phyloP scores from a whole-genome alignment of 2,113 vertebrate genomes.

The Lophotis ruficrista region DNA sequence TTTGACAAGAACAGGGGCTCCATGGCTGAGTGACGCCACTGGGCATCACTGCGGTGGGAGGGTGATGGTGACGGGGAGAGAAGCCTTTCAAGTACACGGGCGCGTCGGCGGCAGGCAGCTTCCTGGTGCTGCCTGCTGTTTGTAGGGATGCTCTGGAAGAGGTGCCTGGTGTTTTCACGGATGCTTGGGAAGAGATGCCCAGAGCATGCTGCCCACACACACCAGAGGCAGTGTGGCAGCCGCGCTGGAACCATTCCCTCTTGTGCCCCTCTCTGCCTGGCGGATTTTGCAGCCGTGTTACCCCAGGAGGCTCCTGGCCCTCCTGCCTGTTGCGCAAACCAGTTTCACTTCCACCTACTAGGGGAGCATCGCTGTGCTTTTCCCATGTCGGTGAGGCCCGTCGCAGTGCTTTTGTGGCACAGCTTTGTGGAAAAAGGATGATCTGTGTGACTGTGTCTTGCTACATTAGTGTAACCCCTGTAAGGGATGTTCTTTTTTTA shows the following conservation, averaged over 20 bases:
- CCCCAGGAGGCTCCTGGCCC: neutral
- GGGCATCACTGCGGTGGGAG: neutral
- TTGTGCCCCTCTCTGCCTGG: neutral
- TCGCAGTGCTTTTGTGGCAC: neutral
- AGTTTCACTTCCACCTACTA: neutral
- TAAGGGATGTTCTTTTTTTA: neutral
- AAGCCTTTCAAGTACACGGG: neutral
- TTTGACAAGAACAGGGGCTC: neutral
- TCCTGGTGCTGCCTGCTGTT: fast-evolving
- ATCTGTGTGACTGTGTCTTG: neutral
- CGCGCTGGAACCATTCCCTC: fast-evolving
- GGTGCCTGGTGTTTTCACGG: fast-evolving
- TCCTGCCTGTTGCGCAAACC: neutral
- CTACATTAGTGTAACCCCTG: neutral
- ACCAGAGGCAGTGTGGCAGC: neutral
- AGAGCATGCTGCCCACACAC: fast-evolving
- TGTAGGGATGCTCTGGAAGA: fast-evolving
- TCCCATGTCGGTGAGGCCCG: fast-evolving
- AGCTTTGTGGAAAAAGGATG: neutral
- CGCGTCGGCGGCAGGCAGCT: fast-evolving
- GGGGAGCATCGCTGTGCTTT: fast-evolving
- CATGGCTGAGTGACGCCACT: fast-evolving
- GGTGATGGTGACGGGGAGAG: fast-evolving
- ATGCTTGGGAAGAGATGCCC: neutral
- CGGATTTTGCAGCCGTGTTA: neutral